phyloP scores from a whole-genome alignment of 2,797 vertebrate species.

The Fringilla coelebs region DNA sequence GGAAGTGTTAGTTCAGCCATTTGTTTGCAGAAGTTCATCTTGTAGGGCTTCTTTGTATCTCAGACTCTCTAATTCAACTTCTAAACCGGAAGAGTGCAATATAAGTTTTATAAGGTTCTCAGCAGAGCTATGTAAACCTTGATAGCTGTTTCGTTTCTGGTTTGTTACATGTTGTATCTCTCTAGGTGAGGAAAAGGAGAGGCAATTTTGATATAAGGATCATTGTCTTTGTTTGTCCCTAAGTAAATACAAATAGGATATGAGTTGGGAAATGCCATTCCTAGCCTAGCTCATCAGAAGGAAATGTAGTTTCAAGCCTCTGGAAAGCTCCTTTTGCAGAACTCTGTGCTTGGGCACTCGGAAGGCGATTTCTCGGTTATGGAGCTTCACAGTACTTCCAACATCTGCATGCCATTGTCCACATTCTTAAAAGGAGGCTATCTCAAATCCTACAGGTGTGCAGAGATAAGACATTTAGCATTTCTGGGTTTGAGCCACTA shows the following conservation, averaged over 20 bases:
- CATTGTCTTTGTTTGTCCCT: not conserved
- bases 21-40: not conserved
- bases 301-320: not conserved
- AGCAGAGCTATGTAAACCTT: not conserved
- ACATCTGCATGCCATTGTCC: rapidly evolving
- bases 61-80: not conserved
- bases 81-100: not conserved
- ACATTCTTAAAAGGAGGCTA: not conserved
- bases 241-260: not conserved
- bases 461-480: not conserved
- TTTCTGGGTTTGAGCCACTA: not conserved
- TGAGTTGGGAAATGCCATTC: not conserved
- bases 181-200: not conserved
- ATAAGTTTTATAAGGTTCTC: not conserved
- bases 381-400: not conserved
- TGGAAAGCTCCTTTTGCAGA: not conserved
- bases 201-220: not conserved
- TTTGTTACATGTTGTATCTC: not conserved
- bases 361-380: not conserved
- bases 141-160: not conserved
- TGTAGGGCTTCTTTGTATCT: not conserved
- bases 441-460: not conserved
- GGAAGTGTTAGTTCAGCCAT: not conserved
- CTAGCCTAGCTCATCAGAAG: not conserved
- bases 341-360: not conserved